phyloP scores from a whole-genome alignment of 2,797 vertebrate species.

The Mormyrops boulengeri region DNA sequence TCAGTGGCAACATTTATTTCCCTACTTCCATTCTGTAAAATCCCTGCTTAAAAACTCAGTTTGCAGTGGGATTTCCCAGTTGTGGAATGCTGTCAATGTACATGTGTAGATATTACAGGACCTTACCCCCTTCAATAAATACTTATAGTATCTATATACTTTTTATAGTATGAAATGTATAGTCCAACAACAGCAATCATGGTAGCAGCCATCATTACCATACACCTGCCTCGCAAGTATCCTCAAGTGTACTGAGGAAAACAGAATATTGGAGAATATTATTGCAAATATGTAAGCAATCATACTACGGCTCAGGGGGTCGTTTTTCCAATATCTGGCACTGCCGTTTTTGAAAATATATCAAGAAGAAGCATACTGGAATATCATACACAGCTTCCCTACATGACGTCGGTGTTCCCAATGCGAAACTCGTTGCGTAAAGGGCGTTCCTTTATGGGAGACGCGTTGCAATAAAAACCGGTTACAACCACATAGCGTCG shows the following conservation, averaged over 20 bases:
- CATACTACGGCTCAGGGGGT: background rate
- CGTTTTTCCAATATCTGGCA: background rate
- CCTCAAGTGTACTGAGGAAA: background rate
- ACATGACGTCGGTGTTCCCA: background rate
- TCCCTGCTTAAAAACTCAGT: background rate
- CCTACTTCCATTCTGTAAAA: background rate
- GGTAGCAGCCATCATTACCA: background rate
- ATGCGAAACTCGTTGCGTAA: conserved; percentile 26
- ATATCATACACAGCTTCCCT: background rate
- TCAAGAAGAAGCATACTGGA: background rate
- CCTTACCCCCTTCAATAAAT: background rate
- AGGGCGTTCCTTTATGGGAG: conserved; percentile 35
- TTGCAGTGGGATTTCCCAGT: background rate
- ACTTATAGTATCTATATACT: too few relatives aligned
- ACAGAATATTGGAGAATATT: background rate
- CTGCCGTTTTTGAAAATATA: background rate
- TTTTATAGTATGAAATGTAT: background rate
- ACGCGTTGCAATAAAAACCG: conserved; percentile 28
- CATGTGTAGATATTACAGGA: background rate
- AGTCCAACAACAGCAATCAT: background rate
- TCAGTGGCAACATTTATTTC: background rate
- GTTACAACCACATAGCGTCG: conserved; percentile 24
- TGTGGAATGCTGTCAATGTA: background rate
- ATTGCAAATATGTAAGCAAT: background rate
- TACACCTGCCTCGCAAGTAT: background rate